Evolutionary conservation across 1,140 invertebrate species (phyloP), one percentile per base, ranked within the genome.

Genomic region (Meloidogyne hapla): DNA sequence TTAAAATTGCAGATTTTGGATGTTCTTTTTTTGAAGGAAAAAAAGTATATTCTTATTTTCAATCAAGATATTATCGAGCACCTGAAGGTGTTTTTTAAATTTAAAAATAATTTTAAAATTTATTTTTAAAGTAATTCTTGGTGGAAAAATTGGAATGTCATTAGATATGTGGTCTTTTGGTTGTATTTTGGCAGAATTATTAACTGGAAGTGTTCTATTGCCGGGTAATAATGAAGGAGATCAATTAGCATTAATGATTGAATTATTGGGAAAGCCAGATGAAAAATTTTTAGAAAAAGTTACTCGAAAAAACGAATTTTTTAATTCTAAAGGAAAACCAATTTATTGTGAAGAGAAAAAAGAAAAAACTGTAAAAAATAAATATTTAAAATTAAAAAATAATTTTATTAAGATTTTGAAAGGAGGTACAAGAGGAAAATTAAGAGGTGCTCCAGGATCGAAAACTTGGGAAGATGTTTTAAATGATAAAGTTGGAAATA

Each of bases 131-230:
- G 96, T 99, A 64, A 99, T 99, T 87, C 90, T 99, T 75, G 96
- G 96, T 1, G 93, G 93, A 9, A 92, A 93, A 84, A 99, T 99
- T 89, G 95, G 95, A 23, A 94, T 96, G 92, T 93, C 96, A 21
- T 99, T 99, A 80, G 97, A 99, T 89, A 99, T 99, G 95, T 99
- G 97, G 97, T 96, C 93, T 87, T 90, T 96, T 87, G 97, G 97
- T 1, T 99, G 96, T 88, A 98, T 99, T 86, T 89, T 98, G 68
- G 95, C 95, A 40, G 96, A 99, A 89, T 90, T 99, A 8, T 90
- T 93, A 80, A 92, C 93, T 78, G 94, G 97, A 12, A 95, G 94
- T 88, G 96, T 97, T 0, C 88, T 99, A 63, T 91, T 99, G 70
- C 96, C 96, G 1, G 96, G 96, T 38, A 95, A 98, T 90, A 95